A percentile compares a stretch with the other conserved stretches of the same genome.
These are phyloP conservation scores for Drosophila baimaii DNA, from an alignment of 1,140 invertebrate species.

Conservation along the genomic window DNA sequence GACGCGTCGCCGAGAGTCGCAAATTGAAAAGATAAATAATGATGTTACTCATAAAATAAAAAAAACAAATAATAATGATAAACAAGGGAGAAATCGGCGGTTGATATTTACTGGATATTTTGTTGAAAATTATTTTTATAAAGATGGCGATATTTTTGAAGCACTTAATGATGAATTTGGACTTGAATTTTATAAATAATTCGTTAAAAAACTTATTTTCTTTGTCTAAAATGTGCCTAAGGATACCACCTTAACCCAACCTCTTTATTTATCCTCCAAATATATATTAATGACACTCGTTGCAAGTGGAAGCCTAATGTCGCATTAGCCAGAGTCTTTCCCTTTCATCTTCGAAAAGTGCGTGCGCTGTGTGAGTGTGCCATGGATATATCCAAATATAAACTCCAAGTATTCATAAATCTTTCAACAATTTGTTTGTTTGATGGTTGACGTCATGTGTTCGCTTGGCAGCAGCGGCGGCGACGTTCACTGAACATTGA, in stretches of 20 bases:
- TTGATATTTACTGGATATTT: background rate
- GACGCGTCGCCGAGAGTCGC: conserved; percentile 19
- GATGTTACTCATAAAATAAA: conserved; percentile 26
- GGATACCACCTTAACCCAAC: background rate
- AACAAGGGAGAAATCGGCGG: conserved; percentile 6
- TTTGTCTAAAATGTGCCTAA: background rate
- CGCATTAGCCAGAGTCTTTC: conserved; percentile 31
- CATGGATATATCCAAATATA: conserved; percentile 28
- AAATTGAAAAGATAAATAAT: conserved; percentile 57
- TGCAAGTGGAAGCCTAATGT: conserved; percentile 16
- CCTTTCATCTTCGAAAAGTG: conserved; percentile 53
- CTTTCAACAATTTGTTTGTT: conserved; percentile 52
- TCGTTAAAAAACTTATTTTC: background rate
- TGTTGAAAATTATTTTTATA: background rate
- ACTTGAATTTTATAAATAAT: background rate
- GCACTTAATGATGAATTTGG: too few species aligned
- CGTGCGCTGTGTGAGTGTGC: conserved; percentile 9
- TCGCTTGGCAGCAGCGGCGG: conserved; percentile 45
- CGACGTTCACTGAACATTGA: conserved; percentile 49
- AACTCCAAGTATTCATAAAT: conserved; percentile 55
- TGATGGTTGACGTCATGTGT: conserved; percentile 50
- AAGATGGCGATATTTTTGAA: background rate
- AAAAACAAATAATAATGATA: conserved; percentile 15
- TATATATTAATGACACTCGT: conserved; percentile 6
- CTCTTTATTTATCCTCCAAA: background rate